Percentiles rank a stretch among this genome's conserved stretches.
These are phyloP conservation scores for Irena cyanogastra DNA, from an alignment of 2,113 vertebrate species.

Conservation along the genomic window DNA sequence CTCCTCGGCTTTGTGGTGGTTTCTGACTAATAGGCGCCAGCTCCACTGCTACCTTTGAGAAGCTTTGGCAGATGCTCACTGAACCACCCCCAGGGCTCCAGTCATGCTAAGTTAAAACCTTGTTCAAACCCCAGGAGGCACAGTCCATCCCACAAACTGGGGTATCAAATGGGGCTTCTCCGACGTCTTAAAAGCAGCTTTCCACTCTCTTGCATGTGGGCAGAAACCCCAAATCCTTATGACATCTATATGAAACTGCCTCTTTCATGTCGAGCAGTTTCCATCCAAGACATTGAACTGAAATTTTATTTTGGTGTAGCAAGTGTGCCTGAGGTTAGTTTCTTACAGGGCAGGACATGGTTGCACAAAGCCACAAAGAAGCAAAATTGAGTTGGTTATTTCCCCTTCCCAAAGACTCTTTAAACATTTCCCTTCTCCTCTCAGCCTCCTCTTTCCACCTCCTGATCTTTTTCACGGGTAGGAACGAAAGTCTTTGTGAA, in stretches of 20 bases:
- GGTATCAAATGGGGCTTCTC: background rate
- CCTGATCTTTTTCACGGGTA: background rate
- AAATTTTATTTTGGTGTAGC: background rate
- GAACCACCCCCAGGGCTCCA: background rate
- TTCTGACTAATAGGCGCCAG: constrained; percentile 45
- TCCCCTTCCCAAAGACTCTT: background rate
- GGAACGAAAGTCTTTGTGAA: background rate
- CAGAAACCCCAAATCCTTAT: background rate
- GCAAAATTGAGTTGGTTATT: background rate
- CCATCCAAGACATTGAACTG: background rate
- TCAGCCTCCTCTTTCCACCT: background rate
- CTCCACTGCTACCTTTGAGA: constrained; percentile 35
- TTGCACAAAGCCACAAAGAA: background rate
- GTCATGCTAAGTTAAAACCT: background rate
- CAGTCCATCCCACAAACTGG: background rate
- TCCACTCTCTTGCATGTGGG: constrained; percentile 5
- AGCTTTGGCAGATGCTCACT: background rate
- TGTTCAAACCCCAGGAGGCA: background rate
- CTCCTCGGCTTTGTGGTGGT: constrained; percentile 49
- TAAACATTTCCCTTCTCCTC: background rate
- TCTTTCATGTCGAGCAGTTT: background rate
- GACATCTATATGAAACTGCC: background rate
- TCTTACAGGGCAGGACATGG: background rate
- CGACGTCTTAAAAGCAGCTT: background rate
- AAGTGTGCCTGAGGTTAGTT: background rate